Evolutionary conservation across 92 coral and sea anemone genomes (phyloP), one percentile per base, ranked within the genome.

Genomic region (Galaxea fascicularis): DNA sequence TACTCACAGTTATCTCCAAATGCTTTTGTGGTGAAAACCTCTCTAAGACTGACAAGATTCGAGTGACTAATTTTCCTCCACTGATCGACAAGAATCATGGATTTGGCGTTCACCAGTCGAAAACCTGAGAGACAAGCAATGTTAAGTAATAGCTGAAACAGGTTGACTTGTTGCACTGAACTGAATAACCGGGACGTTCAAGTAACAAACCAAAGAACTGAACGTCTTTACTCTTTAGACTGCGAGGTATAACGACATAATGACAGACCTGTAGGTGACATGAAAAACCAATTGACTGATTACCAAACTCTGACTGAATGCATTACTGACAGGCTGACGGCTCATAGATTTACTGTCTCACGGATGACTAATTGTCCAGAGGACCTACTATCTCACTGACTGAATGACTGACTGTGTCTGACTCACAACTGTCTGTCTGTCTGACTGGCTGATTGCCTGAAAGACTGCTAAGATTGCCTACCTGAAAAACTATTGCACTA

Each of bases 1-100:
- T 35, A 97, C 99, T 93, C 84, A 97, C 99, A 97, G 86, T 93
- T 97, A 86, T 97, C 99, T n/a, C 95, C 95, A 88, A 97, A 97
- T 12, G 98, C 92, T 85, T 97, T 97, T 8, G 98, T 94, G 2
- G 99, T 97, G 77, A 97, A 97, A 57, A 97, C 98, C 74, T 97
- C 98, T 56, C 99, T 79, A 46, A 97, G 94, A 57, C 94, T 92
- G 75, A 97, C 99, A 54, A 97, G 89, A 80, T 97, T 97, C 4
- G 99, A 97, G 67, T 97, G 99, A 29, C 93, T 88, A 8, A 97
- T 83, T 80, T 97, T 97, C 63, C 90, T 95, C 99, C 99, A 97
- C 82, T 97, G 98, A 74, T 97, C 99, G 0, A 95, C 99, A 39
- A 97, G 76, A 54, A 90, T 92, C 95, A 95, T 95, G 54, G 98